Conservation (phyloP, 2,888 invertebrate genomes). For the Germaria angustata region DNA sequence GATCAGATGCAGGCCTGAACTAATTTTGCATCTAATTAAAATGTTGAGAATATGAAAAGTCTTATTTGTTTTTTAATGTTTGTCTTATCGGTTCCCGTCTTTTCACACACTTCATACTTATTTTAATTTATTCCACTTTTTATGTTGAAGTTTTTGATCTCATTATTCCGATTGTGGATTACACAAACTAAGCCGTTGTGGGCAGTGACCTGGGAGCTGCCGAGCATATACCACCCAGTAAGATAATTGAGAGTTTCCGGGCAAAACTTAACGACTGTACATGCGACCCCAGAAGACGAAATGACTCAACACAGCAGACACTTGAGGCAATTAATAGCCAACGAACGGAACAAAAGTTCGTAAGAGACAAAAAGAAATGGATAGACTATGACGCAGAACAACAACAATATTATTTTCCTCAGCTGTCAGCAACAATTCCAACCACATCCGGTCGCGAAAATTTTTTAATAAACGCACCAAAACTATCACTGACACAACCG, state of each 20-base stretch:
- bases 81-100: conserved; percentile 16
- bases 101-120: conserved; percentile 21
- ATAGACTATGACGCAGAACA: not conserved
- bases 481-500: conserved; percentile 6
- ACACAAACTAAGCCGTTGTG: conserved; percentile 82
- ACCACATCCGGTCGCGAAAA: conserved; percentile 50
- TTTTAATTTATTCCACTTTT: conserved; percentile 46
- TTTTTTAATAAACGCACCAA: conserved; percentile 26
- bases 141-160: conserved; percentile 75
- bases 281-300: conserved; percentile 73
- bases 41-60: conserved; percentile 1
- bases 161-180: conserved; percentile 79
- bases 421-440: conserved; percentile 54
- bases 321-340: conserved; percentile 66
- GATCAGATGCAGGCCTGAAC: not conserved
- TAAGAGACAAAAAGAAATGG: conserved; percentile 13
- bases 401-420: not conserved
- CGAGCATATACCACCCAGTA: conserved; percentile 83
- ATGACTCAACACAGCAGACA: conserved; percentile 68
- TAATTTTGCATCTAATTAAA: not conserved
- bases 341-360: conserved; percentile 1
- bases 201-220: conserved; percentile 88
- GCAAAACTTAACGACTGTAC: conserved; percentile 76
- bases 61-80: not conserved
- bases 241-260: conserved; percentile 75